Base-by-base conservation (phyloP, 2,113 vertebrate species). In the Callipepla californica region DNA sequence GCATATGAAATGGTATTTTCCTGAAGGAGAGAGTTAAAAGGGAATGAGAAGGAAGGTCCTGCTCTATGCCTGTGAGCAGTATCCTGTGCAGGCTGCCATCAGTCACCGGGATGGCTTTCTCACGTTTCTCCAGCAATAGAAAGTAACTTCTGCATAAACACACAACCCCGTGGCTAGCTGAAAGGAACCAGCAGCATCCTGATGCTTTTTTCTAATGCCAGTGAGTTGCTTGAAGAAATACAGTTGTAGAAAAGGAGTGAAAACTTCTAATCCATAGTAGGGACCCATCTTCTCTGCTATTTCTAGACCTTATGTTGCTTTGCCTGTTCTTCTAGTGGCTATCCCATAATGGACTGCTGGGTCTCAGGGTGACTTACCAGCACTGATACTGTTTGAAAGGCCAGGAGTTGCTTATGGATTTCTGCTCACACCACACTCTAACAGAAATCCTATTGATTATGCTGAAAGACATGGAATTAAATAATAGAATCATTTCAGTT, bases 1-100 rank as follows among this genome's bases (percentile, higher is more conserved):
- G 3, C 16, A 4, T 0, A 2, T 7, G 42, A 13, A 58, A 15
- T 26, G 7, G 26, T 21, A 0, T 42, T 58, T 68, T 77, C 79
- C 48, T 55, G 23, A 26, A 36, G 30, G 44, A 44, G 4, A 61
- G 17, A 18, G 45, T 6, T 8, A 4, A 6, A 13, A 32, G 42
- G 48, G 26, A 28, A 28, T 74, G 55, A 36, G 19, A 9, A 75
- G 51, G 28, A 13, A 47, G 40, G 1, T 45, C 38, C 75, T 51
- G n/a, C 36, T 32, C 36, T 26, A 12, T 8, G 9, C 9, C 6
- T 36, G 11, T 25, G n/a, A 20, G 45, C 19, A 25, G 28, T 7
- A 16, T 48, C 38, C 55, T 3, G 23, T 47, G 38, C 67, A 20
- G 3, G 0, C 16, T 91, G 62, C 42, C 36, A 6, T n/a, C 40